These are phyloP conservation scores for Coptodon bakossiorum DNA, from an alignment of 2,113 vertebrate genomes.

Conservation along the genomic window DNA sequence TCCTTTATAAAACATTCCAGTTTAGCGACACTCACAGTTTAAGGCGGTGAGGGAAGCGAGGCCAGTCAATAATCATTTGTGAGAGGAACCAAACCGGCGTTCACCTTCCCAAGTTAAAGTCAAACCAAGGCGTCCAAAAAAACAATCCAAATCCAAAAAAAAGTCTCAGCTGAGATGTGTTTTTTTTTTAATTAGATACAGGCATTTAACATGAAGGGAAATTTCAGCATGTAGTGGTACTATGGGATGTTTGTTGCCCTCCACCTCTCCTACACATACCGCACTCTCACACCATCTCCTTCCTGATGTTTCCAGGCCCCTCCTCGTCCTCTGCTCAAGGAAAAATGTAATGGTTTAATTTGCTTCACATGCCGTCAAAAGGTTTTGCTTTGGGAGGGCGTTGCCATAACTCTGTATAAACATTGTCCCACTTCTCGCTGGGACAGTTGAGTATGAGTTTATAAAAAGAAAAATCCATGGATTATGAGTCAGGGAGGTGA, in stretches of 20 bases:
- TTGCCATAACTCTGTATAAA: conserved; percentile 9
- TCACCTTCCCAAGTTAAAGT: not conserved
- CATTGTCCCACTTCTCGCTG: not conserved
- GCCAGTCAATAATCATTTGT: conserved; percentile 14
- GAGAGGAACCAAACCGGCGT: not conserved
- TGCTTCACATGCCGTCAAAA: conserved; percentile 13
- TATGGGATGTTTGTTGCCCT: not conserved
- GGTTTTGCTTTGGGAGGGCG: not conserved
- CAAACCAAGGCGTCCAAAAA: conserved; percentile 1
- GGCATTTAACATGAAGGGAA: conserved; percentile 6
- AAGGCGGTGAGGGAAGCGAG: not conserved
- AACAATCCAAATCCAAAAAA: not conserved
- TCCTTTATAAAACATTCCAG: conserved; percentile 12
- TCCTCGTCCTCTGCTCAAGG: not conserved
- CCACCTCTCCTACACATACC: not conserved
- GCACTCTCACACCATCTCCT: not conserved
- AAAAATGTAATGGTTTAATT: conserved; percentile 28
- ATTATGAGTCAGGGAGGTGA: conserved; percentile 10
- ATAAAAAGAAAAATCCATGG: conserved; percentile 7
- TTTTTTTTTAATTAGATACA: not conserved
- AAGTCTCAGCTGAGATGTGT: not conserved
- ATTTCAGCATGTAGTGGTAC: conserved; percentile 5
- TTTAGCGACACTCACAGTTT: not conserved
- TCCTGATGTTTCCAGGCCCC: conserved; percentile 16
- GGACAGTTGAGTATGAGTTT: conserved; percentile 17